These are phyloP conservation scores for Acropora tenuis DNA, from an alignment of 64 coral and sea anemone genomes.

Conservation along the genomic window DNA sequence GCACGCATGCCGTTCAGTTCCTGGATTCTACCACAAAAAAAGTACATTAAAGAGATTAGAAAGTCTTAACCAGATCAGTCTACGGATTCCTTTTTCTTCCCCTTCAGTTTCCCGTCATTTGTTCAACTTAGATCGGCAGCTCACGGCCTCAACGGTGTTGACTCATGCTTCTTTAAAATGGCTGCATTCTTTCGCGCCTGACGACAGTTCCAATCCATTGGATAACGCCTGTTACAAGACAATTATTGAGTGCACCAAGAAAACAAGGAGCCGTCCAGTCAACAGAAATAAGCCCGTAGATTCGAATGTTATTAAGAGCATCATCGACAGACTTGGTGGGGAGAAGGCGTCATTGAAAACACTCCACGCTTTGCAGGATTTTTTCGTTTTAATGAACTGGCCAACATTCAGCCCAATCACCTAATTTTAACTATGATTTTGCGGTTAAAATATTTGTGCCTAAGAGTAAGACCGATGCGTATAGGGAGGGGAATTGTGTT, in stretches of 20 bases:
- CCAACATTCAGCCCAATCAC: background rate
- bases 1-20: background rate
- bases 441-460: background rate
- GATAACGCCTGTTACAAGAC: background rate
- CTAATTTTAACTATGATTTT: constrained; percentile 12
- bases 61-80: background rate
- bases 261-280: background rate
- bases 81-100: background rate
- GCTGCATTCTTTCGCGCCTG: background rate
- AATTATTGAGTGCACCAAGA: background rate
- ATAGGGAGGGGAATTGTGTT: too few relatives aligned
- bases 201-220: background rate
- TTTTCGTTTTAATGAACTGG: constrained; percentile 29
- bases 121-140: background rate
- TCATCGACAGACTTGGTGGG: background rate
- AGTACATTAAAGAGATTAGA: background rate
- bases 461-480: too few relatives aligned
- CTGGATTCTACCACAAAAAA: background rate
- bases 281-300: background rate
- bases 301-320: background rate
- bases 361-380: constrained; percentile 17
- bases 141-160: background rate
- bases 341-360: background rate
- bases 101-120: background rate
- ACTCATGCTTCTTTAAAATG: background rate